Base-by-base conservation (phyloP, 2,797 vertebrate species). In the Vireo griseus region DNA sequence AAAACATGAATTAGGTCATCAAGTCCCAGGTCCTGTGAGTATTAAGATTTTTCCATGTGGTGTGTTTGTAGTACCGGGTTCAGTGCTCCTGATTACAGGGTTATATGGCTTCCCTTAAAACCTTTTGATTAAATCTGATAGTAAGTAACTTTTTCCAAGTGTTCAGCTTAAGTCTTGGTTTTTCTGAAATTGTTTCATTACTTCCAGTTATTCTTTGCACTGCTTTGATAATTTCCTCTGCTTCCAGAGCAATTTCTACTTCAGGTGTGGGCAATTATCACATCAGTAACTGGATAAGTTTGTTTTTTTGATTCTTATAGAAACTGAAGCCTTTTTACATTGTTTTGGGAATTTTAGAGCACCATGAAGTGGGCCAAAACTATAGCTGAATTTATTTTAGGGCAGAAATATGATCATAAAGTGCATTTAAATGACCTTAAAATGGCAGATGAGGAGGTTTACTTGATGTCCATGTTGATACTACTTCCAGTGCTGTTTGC, bases 1-100 rank as follows among this genome's bases (percentile, higher is more conserved):
- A 92, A 95, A 97, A 90, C 44, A 68, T 42, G 35, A 51, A 85
- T 88, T 88, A 88, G 94, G 69, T 87, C 75, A 92, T 91, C 86
- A 86, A 45, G 66, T 86, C 45, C 13, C 6, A 5, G n/a, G 48
- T 75, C 71, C n/a, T 77, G 24, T 71, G 71, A 44, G 33, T 76
- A 77, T 65, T 86, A 26, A 39, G 28, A n/a, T 92, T 88, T 55
- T 73, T 67, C 44, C 4, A 0, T 13, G 6, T n/a, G 61, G 18
- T 84, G 13, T 1, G 1, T 82, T 87, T 65, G 45, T 76, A 79
- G 33, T 45, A 35, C 52, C 0, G 0, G 19, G 25, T 76, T 93
- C 63, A 71, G 47, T 77, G 67, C 58, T 93, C 57, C 50, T 77
- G 51, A 74, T 85, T 77, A 62, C 42, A 77, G 63, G 57, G n/a